A percentile compares a stretch with the other conserved stretches of the same genome.
phyloP scores from a whole-genome alignment of 2,113 vertebrate genomes.

The Cyanocitta stelleri region DNA sequence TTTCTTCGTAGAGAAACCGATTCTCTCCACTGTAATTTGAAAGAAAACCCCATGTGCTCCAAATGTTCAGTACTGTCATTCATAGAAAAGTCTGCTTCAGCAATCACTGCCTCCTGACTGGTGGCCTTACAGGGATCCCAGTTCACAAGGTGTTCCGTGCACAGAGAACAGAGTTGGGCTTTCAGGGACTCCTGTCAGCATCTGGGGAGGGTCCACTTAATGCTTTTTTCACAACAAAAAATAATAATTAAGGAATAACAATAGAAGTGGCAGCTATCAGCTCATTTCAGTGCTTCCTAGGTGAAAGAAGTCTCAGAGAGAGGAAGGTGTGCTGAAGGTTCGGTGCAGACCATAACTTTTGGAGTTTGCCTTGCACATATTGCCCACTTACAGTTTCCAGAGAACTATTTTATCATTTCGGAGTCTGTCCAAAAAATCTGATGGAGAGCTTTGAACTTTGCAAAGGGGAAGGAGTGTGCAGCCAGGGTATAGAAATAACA shows the following conservation, averaged over 20 bases:
- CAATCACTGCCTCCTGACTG: not conserved
- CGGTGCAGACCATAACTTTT: not conserved
- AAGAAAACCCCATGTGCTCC: not conserved
- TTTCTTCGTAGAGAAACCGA: not conserved
- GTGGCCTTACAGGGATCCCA: not conserved
- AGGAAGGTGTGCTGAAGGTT: not conserved
- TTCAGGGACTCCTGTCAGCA: not conserved
- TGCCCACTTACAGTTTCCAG: not conserved
- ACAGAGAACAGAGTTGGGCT: not conserved
- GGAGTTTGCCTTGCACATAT: not conserved
- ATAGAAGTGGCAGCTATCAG: not conserved
- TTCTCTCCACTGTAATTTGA: not conserved
- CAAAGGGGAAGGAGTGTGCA: not conserved
- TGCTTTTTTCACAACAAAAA: not conserved
- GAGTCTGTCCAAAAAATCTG: not conserved
- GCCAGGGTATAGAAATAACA: not conserved
- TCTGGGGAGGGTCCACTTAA: not conserved
- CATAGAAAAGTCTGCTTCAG: not conserved
- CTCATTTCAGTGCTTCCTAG: not conserved
- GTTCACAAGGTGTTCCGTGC: accelerated
- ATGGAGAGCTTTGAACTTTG: not conserved
- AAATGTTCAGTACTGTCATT: not conserved
- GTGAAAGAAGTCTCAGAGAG: not conserved
- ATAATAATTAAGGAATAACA: not conserved
- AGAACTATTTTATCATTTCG: not conserved